phyloP scores from a whole-genome alignment of 2,888 invertebrate genomes.

The Polylopha cassiicola region DNA sequence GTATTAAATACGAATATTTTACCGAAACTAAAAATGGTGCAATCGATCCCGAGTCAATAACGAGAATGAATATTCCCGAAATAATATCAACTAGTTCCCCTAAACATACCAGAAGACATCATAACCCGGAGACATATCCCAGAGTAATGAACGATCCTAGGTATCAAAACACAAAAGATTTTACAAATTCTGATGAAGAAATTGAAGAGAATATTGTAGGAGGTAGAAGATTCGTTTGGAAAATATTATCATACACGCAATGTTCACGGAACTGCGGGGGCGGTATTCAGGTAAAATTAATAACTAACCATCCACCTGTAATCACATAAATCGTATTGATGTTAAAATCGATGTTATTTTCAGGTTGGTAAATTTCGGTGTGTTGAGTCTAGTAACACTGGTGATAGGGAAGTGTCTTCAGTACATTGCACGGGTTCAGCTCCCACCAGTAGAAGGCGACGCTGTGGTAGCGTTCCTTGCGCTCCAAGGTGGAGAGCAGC shows the following conservation, averaged over 20 bases:
- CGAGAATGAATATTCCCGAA: slow-evolving; percentile 41
- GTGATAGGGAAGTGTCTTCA: slow-evolving; percentile 78
- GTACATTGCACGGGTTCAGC: slow-evolving; percentile 76
- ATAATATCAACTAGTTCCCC: slow-evolving; percentile 35
- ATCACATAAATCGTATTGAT: not conserved
- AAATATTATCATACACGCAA: slow-evolving; percentile 84
- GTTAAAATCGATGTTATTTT: slow-evolving; percentile 28
- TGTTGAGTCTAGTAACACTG: slow-evolving; percentile 79
- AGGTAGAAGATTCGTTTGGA: slow-evolving; percentile 83
- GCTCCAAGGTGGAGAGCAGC: slow-evolving; percentile 88
- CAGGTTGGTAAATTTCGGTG: slow-evolving; percentile 84
- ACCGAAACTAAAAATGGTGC: slow-evolving; percentile 79
- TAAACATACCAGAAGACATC: slow-evolving; percentile 61
- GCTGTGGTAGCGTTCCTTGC: slow-evolving; percentile 88
- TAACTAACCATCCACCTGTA: not conserved
- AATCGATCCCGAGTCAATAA: slow-evolving; percentile 47
- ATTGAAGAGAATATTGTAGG: slow-evolving; percentile 57
- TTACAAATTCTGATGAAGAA: slow-evolving; percentile 35
- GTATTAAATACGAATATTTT: slow-evolving; percentile 93
- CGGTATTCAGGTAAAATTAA: slow-evolving; percentile 79
- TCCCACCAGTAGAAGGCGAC: slow-evolving; percentile 76
- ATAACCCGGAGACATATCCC: slow-evolving; percentile 45
- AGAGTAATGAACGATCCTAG: slow-evolving; percentile 32
- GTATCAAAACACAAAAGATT: slow-evolving; percentile 43
- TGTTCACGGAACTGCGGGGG: slow-evolving; percentile 91